Conservation (phyloP, 2,113 vertebrate species). For the Tautogolabrus adspersus region DNA sequence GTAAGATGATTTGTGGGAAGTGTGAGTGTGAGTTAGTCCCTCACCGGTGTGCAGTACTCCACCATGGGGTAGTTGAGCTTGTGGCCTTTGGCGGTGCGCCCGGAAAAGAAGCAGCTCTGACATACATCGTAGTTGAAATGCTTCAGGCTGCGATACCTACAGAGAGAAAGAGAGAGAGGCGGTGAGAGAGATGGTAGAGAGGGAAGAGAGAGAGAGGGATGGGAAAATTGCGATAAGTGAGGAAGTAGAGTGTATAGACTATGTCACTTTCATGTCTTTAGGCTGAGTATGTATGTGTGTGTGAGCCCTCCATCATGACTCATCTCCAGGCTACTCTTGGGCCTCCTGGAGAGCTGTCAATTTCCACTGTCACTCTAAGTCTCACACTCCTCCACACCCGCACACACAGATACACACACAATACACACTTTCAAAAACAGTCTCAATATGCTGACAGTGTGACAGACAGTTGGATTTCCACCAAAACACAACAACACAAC, state of each 20-base stretch:
- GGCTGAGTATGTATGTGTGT: background rate
- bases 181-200: background rate
- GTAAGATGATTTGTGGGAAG: constrained; percentile 35
- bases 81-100: constrained; percentile 97
- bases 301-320: background rate
- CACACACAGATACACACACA: background rate
- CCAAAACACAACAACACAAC: constrained; percentile 52
- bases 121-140: constrained; percentile 99
- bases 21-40: constrained; percentile 60
- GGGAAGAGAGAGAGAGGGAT: background rate
- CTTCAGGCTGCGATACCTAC: constrained; percentile 96
- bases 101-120: constrained; percentile 99
- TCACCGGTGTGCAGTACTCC: constrained; percentile 98
- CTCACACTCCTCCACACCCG: background rate
- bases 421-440: background rate
- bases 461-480: constrained; percentile 53
- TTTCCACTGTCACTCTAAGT: constrained; percentile 16
- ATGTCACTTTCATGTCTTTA: constrained; percentile 27
- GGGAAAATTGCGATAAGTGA: constrained; percentile 22
- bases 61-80: constrained; percentile 99
- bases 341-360: constrained; percentile 20
- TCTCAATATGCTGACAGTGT: constrained; percentile 29
- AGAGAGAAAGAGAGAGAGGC: constrained; percentile 33
- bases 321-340: background rate
- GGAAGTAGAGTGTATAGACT: background rate